Percentiles rank a stretch among this genome's conserved stretches.
Conservation (phyloP, 2,888 invertebrate species). For the Tetragnatha montana region DNA sequence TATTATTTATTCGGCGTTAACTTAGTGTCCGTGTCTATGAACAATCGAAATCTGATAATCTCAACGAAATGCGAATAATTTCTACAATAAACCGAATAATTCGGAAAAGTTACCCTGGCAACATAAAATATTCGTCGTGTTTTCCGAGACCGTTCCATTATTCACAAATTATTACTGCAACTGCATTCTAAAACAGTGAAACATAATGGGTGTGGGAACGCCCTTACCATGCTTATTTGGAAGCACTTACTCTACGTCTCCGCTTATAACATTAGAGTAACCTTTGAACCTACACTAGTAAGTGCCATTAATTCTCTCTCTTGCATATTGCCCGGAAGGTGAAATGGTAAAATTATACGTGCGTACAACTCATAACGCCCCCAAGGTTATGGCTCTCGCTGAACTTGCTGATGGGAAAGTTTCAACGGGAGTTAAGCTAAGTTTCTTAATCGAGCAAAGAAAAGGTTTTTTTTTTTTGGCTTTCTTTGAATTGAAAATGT, state of each 20-base stretch:
- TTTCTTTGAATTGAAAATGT: too few relatives aligned
- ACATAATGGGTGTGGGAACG: constrained; percentile 2
- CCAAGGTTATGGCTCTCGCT: constrained; percentile 21
- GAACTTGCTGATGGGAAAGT: neutral
- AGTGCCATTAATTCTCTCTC: neutral
- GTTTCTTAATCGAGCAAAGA: neutral
- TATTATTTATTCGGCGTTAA: too few relatives aligned
- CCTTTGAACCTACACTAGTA: constrained; percentile 19
- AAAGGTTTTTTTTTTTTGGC: too few relatives aligned
- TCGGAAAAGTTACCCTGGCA: neutral
- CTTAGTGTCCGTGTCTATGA: too few relatives aligned
- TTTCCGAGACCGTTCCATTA: neutral
- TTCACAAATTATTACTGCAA: constrained; percentile 3
- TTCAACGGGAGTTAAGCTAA: neutral
- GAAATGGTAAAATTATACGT: constrained; percentile 23
- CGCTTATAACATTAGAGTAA: constrained; percentile 11
- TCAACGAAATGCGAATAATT: neutral
- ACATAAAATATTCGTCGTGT: neutral
- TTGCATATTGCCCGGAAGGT: constrained; percentile 22
- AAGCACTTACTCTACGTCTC: constrained; percentile 9
- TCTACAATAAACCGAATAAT: constrained; percentile 34
- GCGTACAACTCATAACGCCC: constrained; percentile 1
- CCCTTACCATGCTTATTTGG: constrained; percentile 19
- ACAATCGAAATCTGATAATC: too few relatives aligned
- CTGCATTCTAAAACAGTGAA: neutral